These are phyloP conservation scores for Zeus faber DNA, from an alignment of 2,113 vertebrate species.

Conservation along the genomic window DNA sequence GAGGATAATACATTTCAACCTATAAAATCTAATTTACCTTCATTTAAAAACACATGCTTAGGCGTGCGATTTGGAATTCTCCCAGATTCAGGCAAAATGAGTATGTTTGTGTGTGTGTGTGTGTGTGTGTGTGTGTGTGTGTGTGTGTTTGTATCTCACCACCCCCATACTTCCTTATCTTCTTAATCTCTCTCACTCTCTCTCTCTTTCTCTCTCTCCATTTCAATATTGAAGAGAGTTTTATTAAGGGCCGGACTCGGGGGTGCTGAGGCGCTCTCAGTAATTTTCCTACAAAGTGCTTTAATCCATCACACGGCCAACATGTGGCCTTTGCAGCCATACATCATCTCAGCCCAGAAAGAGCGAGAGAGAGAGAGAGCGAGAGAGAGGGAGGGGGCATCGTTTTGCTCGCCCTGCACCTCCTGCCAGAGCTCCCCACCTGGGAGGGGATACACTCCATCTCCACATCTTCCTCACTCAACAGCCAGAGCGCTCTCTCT, in stretches of 20 bases:
- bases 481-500: too few relatives aligned
- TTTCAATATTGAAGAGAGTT: constrained; percentile 96
- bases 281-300: constrained; percentile 99
- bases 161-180: constrained; percentile 51
- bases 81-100: neutral
- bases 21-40: constrained; percentile 9
- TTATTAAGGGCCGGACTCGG: constrained; percentile 98
- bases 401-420: too few relatives aligned
- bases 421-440: too few relatives aligned
- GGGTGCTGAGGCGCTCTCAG: constrained; percentile 94
- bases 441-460: too few relatives aligned
- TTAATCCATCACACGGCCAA: constrained; percentile 99
- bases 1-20: neutral
- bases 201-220: constrained; percentile 41
- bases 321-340: constrained; percentile 96
- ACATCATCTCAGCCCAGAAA: constrained; percentile 93
- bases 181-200: constrained; percentile 22
- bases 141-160: constrained; percentile 29
- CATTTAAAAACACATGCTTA: constrained; percentile 3
- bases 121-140: constrained; percentile 3
- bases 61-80: constrained; percentile 12
- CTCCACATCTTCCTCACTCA: too few relatives aligned
- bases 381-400: constrained; percentile 59
- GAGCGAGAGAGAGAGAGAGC: constrained; percentile 44
- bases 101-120: constrained; percentile 18